Evolutionary conservation across 1,140 invertebrate genomes (phyloP), one percentile per base, ranked within the genome.

Genomic region (Trachymyrmex cornetzi): DNA sequence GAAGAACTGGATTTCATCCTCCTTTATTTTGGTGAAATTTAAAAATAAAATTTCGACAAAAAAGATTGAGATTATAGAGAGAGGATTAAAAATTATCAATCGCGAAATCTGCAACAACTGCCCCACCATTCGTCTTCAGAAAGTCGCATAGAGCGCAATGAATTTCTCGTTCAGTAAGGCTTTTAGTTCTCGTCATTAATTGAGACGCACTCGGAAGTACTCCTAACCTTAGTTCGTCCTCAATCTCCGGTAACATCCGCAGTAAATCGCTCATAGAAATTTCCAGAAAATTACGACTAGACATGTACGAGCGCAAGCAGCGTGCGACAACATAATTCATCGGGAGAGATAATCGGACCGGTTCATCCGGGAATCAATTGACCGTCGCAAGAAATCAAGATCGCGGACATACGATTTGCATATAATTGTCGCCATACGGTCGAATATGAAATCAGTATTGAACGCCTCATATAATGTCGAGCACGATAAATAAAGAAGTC

Each of bases 291-390:
- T 80, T 38, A 69, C 14, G 30, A 14, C 14, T 69, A 69, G 53
- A 44, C 38, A 19, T 59, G 22, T 34, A 27, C 14, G 71, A 16
- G 87, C 14, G 55, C 53, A 34, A 30, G 22, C 22, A 38, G 38
- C 27, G 24, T 74, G 71, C 14, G 74, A 61, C 30, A 61, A 44
- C 27, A 27, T 77, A 63, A 80, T 80, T 80, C 14, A 34, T n/a
- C 59, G 27, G 7, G 30, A 44, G 34, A 79, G 77, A 89, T 90
- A 90, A 89, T 75, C 63, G 22, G 27, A 16, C 27, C 16, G 9
- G n/a, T 38, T 90, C 59, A 66, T 66, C 63, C 79, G 72, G 79
- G 63, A 87, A 90, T 90, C 88, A 87, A 89, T 90, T 90, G 85
- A 85, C 71, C 55, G 82, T 63, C 50, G 63, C 67, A 84, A 87